A percentile compares a stretch with the other conserved stretches of the same genome.
Evolutionary conservation across 1,140 invertebrate genomes (phyloP).

Genomic region (Holotrichia oblita): DNA sequence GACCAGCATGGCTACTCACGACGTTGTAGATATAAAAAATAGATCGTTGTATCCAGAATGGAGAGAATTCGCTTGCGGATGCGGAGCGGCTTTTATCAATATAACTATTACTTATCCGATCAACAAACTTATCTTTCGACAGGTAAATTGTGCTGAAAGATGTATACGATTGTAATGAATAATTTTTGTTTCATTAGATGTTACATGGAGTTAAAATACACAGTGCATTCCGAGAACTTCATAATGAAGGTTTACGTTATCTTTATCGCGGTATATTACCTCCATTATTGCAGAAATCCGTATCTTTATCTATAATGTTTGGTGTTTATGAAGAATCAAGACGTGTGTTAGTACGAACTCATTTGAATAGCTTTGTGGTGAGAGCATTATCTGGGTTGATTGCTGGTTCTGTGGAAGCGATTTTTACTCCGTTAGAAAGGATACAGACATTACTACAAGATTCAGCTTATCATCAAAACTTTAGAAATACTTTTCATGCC

Average conservation of each 20-base stretch:
- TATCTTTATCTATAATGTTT: constrained; percentile 96
- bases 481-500: constrained; percentile 89
- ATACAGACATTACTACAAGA: constrained; percentile 94
- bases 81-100: constrained; percentile 93
- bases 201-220: constrained; percentile 79
- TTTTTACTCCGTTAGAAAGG: constrained; percentile 94
- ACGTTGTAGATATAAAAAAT: not conserved
- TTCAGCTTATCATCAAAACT: constrained; percentile 82
- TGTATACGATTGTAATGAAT: not conserved
- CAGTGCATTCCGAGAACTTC: constrained; percentile 78
- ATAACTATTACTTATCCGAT: constrained; percentile 94
- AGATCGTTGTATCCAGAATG: constrained; percentile 47
- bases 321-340: constrained; percentile 90
- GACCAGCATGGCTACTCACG: not conserved
- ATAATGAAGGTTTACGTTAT: constrained; percentile 83
- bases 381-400: constrained; percentile 80
- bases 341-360: constrained; percentile 66
- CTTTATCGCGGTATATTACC: constrained; percentile 95
- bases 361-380: constrained; percentile 69
- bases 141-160: constrained; percentile 72
- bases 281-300: constrained; percentile 92
- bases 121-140: constrained; percentile 97
- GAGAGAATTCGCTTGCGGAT: constrained; percentile 92
- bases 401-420: constrained; percentile 84
- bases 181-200: constrained; percentile 70